Percentiles rank a stretch among this genome's conserved stretches.
Conservation (phyloP, 1,140 invertebrate genomes). For the Diploscapter pachys region DNA sequence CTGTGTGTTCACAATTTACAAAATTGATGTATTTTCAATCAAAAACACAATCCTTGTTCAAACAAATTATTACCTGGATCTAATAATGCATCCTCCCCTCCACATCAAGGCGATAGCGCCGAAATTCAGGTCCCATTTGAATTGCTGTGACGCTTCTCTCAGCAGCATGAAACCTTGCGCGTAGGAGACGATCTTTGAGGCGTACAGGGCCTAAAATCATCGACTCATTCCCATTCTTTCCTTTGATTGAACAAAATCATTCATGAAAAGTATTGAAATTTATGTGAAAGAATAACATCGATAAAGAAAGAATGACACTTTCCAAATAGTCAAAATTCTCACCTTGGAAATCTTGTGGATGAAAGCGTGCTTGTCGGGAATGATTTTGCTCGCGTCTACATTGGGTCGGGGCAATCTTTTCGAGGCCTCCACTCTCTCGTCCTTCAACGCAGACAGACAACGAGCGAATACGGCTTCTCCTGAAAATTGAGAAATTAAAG, state of each 20-base stretch:
- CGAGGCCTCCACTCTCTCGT: slow-evolving; percentile 78
- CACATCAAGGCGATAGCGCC: slow-evolving; percentile 98
- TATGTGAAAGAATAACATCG: too few species aligned
- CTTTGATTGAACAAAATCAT: too few species aligned
- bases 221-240: neutral
- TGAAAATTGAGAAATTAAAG: slow-evolving; percentile 39
- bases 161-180: slow-evolving; percentile 99
- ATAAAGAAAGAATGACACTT: neutral
- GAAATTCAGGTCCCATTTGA: slow-evolving; percentile 93
- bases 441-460: slow-evolving; percentile 82
- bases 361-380: slow-evolving; percentile 76
- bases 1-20: too few species aligned
- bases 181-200: slow-evolving; percentile 97
- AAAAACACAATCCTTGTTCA: too few species aligned
- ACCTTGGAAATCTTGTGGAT: slow-evolving; percentile 72
- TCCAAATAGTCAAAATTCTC: slow-evolving; percentile 5
- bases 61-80: slow-evolving; percentile 64
- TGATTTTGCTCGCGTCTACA: slow-evolving; percentile 60
- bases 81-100: slow-evolving; percentile 97
- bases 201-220: slow-evolving; percentile 79
- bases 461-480: slow-evolving; percentile 93
- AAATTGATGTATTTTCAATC: too few species aligned
- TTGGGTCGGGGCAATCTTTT: slow-evolving; percentile 69
- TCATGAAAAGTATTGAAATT: too few species aligned
- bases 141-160: slow-evolving; percentile 82